Evolutionary conservation across 2,888 invertebrate genomes (phyloP), one percentile per base, ranked within the genome.

Genomic region (Amphiduros pacificus): DNA sequence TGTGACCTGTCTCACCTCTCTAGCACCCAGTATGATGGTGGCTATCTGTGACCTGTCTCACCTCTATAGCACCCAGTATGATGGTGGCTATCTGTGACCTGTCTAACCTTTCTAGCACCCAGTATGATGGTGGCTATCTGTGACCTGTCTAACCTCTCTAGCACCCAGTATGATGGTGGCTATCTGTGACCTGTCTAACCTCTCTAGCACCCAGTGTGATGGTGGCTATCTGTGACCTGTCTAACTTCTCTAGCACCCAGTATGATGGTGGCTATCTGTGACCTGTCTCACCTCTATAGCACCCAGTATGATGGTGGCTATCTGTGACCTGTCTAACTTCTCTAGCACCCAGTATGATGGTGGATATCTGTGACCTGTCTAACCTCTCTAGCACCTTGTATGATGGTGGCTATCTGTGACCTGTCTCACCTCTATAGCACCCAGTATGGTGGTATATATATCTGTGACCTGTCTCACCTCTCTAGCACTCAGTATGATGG

Each of bases 261-360:
- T 79, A 99, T 92, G 71, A 99, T 97, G 0, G 99, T 99, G 2
- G 98, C 94, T 64, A 99, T 86, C 82, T 99, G 99, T 50, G 97
- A 97, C 69, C 96, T 86, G 84, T 99, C 99, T 6, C 99, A 99
- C 98, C 98, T 99, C 85, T 99, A 99, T 88, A 3, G 98, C 95
- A 56, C 94, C 96, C 66, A 99, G 87, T 79, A 99, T 92, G 71
- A 99, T 97, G 0, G 99, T 99, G 2, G 98, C 94, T 64, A 99
- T 86, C 82, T 99, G 99, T 50, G 97, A 97, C 69, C 96, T 86
- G 84, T 99, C 99, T 6, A 99, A 99, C 98, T 98, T 99, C 85
- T 99, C 94, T 88, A 3, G 98, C 95, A 56, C 94, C 96, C 66
- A 99, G 87, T 79, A 99, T 92, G 71, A 99, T 97, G 0, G 99